A percentile compares a stretch with the other conserved stretches of the same genome.
Evolutionary conservation across 1,140 invertebrate genomes (phyloP).

Genomic region (Helicoverpa armigera): DNA sequence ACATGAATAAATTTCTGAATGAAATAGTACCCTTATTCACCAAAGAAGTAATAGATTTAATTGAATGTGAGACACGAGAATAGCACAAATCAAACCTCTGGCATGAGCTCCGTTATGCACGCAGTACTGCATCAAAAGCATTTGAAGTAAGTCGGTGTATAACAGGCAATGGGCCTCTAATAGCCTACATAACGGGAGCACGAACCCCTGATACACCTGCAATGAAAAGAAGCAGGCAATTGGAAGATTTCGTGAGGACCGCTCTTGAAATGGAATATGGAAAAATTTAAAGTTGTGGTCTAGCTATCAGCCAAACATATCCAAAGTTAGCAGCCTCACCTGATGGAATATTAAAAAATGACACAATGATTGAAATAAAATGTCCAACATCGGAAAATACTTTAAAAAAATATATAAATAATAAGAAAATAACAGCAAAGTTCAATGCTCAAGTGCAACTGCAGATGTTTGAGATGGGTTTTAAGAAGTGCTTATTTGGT

Average conservation of each 20-base stretch:
- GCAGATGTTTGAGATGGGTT: neutral
- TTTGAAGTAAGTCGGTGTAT: neutral
- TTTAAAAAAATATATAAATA: neutral
- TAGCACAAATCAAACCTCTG: neutral
- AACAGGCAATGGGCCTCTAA: neutral
- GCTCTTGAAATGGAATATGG: neutral
- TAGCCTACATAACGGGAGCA: neutral
- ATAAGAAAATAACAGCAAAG: neutral
- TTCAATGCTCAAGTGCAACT: neutral
- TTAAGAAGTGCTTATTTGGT: neutral
- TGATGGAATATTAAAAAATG: neutral
- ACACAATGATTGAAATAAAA: neutral
- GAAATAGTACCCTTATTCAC: neutral
- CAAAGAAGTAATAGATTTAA: neutral
- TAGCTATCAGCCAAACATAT: neutral
- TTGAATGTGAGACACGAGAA: neutral
- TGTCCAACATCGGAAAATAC: neutral
- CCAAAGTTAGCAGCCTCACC: neutral
- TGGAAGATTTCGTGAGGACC: neutral
- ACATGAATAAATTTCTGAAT: neutral
- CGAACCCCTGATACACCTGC: neutral
- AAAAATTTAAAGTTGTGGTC: neutral
- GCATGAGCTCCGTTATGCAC: neutral
- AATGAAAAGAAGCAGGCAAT: neutral
- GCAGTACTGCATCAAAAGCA: neutral